phyloP scores from a whole-genome alignment of 2,888 invertebrate species.

The Leucozona laternaria region DNA sequence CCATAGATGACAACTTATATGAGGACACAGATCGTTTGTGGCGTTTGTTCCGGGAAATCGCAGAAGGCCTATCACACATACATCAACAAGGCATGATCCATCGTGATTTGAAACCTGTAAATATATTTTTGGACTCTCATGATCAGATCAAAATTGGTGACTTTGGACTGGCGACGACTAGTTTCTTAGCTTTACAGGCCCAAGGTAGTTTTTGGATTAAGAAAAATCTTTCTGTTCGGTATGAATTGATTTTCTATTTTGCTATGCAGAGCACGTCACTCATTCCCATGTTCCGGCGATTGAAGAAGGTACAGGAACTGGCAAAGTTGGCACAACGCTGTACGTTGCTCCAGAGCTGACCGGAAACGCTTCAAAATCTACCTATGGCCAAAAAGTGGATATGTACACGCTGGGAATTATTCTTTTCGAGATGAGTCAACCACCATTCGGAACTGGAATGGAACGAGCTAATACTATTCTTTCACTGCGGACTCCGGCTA shows the following conservation, averaged over 20 bases:
- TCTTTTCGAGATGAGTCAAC: constrained; percentile 97
- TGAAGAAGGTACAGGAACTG: constrained; percentile 86
- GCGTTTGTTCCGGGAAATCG: constrained; percentile 97
- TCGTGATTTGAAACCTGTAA: constrained; percentile 93
- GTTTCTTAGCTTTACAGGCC: constrained; percentile 84
- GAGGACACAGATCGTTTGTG: constrained; percentile 92
- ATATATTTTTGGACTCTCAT: constrained; percentile 96
- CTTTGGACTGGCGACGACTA: constrained; percentile 97
- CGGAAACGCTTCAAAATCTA: constrained; percentile 88
- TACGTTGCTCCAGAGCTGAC: constrained; percentile 98
- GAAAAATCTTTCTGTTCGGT: neutral
- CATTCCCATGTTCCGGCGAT: constrained; percentile 78
- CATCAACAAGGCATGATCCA: constrained; percentile 96
- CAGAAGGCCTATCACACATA: constrained; percentile 94
- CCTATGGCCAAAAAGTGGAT: constrained; percentile 95
- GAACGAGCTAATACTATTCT: constrained; percentile 92
- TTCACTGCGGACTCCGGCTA: constrained; percentile 88
- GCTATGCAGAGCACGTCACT: constrained; percentile 71
- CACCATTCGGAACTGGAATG: constrained; percentile 93
- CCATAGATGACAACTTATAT: constrained; percentile 93
- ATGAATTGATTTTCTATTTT: neutral
- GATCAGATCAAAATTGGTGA: constrained; percentile 99
- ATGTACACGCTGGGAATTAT: constrained; percentile 95
- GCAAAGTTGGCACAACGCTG: constrained; percentile 96
- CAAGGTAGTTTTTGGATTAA: constrained; percentile 76